phyloP scores from a whole-genome alignment of 2,888 invertebrate species.

The Mycalesis mineus region DNA sequence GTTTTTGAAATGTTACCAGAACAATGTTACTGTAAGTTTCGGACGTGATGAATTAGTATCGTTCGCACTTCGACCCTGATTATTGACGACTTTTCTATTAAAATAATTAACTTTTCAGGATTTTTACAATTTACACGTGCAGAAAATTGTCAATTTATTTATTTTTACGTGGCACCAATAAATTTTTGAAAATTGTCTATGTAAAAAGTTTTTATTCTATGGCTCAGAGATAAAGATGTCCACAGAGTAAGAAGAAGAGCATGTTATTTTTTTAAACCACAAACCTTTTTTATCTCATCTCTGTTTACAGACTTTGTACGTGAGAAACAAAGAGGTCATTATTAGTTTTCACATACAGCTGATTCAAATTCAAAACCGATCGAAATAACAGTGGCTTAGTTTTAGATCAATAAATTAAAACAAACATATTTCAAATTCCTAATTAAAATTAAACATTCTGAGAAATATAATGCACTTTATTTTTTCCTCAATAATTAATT shows the following conservation, averaged over 20 bases:
- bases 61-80: not conserved
- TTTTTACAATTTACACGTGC: conserved; percentile 11
- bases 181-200: conserved; percentile 11
- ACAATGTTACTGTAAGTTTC: conserved; percentile 8
- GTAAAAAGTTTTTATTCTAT: not conserved
- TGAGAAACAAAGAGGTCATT: not conserved
- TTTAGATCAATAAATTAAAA: no score
- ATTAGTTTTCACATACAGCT: no score
- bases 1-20: conserved; percentile 74
- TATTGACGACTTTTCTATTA: not conserved
- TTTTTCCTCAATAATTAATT: no score
- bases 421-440: no score
- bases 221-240: not conserved
- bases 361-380: no score
- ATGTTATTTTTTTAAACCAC: not conserved
- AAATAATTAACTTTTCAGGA: not conserved
- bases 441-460: no score
- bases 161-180: conserved; percentile 26
- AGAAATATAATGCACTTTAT: no score
- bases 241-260: not conserved
- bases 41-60: not conserved
- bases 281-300: not conserved
- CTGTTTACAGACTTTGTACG: not conserved
- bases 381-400: no score
- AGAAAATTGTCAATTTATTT: conserved; percentile 23